Evolutionary conservation across 2,888 invertebrate genomes (phyloP).

Genomic region (Allophyes oxyacanthae): DNA sequence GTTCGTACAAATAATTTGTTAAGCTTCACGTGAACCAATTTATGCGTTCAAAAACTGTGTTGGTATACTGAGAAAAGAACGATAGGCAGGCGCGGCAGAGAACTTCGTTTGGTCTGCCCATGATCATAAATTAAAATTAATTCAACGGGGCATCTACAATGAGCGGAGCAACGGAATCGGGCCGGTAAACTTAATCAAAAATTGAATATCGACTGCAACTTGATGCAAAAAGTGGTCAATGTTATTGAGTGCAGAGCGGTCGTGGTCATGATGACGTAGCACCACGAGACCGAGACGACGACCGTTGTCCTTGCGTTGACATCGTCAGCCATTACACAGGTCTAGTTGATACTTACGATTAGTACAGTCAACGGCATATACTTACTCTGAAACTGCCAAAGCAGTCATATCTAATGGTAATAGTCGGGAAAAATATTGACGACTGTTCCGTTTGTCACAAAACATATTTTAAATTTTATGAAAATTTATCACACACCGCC

Average conservation of each 20-base stretch:
- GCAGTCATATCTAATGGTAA: no score
- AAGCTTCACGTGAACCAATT: no score
- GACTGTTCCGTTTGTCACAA: no score
- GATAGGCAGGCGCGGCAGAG: neutral
- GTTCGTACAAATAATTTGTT: no score
- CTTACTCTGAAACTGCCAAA: no score
- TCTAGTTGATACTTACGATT: conserved; percentile 14
- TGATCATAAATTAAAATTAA: conserved; percentile 13
- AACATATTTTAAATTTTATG: no score
- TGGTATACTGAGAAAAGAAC: neutral
- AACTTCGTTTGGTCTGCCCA: conserved; percentile 1
- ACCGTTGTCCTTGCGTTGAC: conserved; percentile 46
- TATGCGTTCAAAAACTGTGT: no score
- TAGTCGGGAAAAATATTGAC: no score
- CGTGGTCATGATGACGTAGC: conserved; percentile 18
- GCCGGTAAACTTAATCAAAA: conserved; percentile 27
- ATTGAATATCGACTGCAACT: conserved; percentile 23
- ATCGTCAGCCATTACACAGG: conserved; percentile 11
- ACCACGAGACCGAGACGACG: conserved; percentile 21
- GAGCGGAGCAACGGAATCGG: conserved; percentile 3
- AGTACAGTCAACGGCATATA: neutral
- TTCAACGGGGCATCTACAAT: conserved; percentile 3
- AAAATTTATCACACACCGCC: no score
- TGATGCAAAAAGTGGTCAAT: conserved; percentile 39
- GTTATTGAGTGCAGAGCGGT: conserved; percentile 36